Conservation (phyloP, 2,888 invertebrate genomes). For the Cyaniris semiargus region DNA sequence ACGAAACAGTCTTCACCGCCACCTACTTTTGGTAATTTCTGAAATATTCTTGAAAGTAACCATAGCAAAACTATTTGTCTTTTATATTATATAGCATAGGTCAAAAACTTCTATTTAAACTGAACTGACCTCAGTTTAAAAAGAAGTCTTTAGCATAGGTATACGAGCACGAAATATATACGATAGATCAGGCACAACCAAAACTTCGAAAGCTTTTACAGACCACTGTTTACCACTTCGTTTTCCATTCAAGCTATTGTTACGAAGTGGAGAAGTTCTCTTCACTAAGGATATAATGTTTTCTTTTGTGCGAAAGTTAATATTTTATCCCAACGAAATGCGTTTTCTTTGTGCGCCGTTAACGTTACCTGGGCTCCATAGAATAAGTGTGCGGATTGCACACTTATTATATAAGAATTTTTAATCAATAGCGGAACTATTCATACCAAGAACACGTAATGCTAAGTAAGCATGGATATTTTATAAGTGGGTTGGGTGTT, state of each 20-base stretch:
- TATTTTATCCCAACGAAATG: conserved; percentile 75
- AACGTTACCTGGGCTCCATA: conserved; percentile 71
- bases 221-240: conserved; percentile 77
- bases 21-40: not conserved
- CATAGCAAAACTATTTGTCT: not conserved
- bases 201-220: conserved; percentile 35
- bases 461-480: conserved; percentile 50
- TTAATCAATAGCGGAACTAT: conserved; percentile 61
- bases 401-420: conserved; percentile 57
- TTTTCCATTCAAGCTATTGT: conserved; percentile 75
- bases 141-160: not conserved
- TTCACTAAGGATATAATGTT: conserved; percentile 77
- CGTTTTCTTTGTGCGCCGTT: conserved; percentile 64
- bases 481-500: conserved; percentile 63
- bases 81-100: too few relatives aligned
- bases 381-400: conserved; percentile 66
- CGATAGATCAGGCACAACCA: not conserved
- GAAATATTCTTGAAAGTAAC: not conserved
- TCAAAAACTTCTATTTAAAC: too few relatives aligned
- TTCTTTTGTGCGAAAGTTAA: conserved; percentile 74
- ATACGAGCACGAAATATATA: not conserved
- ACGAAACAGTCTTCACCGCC: not conserved
- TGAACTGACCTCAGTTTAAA: too few relatives aligned
- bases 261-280: conserved; percentile 77
- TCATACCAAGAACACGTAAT: conserved; percentile 55